These are phyloP conservation scores for Helicoverpa assulta DNA, from an alignment of 2,888 invertebrate genomes.

Conservation along the genomic window DNA sequence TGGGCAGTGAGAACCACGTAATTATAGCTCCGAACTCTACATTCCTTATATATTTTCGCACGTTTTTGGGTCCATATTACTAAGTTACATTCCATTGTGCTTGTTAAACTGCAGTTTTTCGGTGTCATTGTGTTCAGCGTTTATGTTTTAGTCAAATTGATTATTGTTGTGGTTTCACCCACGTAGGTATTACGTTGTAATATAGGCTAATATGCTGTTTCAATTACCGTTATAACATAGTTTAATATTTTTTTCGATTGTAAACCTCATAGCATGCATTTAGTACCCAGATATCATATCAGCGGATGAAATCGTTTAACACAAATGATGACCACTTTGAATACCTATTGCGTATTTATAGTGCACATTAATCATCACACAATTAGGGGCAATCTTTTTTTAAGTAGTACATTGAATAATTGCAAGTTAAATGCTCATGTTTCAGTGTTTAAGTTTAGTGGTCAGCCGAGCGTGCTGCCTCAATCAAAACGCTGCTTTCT, in stretches of 20 bases:
- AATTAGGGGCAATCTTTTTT: slow-evolving; percentile 16
- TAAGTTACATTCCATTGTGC: slow-evolving; percentile 6
- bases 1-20: too few species aligned
- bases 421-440: slow-evolving; percentile 37
- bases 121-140: slow-evolving; percentile 6
- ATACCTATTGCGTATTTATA: slow-evolving; percentile 20
- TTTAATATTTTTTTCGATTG: not conserved
- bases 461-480: slow-evolving; percentile 53
- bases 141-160: slow-evolving; percentile 2
- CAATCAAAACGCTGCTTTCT: slow-evolving; percentile 64
- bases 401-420: slow-evolving; percentile 47
- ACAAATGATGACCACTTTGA: slow-evolving; percentile 10
- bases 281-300: slow-evolving; percentile 3
- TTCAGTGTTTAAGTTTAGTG: slow-evolving; percentile 58
- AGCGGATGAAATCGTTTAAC: slow-evolving; percentile 17
- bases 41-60: slow-evolving; percentile 28
- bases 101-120: slow-evolving; percentile 25
- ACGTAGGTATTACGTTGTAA: not conserved
- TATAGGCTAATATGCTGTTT: not conserved
- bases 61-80: slow-evolving; percentile 17
- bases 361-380: slow-evolving; percentile 25
- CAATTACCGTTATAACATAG: slow-evolving; percentile 2
- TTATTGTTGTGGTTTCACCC: slow-evolving; percentile 13
- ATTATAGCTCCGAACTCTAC: not conserved
- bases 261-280: not conserved